Evolutionary conservation across 2,113 vertebrate species (phyloP), one percentile per base, ranked within the genome.

Genomic region (Colinus virginianus): DNA sequence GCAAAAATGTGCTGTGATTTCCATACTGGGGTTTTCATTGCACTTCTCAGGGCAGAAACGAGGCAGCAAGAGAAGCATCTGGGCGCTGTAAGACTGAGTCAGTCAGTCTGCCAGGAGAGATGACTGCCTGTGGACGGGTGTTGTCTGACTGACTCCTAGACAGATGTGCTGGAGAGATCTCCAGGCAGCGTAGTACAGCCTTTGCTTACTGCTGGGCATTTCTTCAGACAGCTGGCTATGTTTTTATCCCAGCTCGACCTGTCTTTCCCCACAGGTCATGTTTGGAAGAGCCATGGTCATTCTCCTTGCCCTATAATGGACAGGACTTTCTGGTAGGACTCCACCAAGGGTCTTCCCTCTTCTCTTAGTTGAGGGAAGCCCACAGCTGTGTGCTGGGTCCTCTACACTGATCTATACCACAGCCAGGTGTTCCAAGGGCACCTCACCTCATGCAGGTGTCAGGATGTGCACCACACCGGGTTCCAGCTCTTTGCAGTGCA

Each of bases 341-440:
- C 48, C 64, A 7, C 17, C 36, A 1, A 1, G 34, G 22, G 26
- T 53, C 8, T 12, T 8, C 4, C 4, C 5, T 11, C 20, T 75
- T 30, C 28, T 38, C 43, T 28, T 0, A 0, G 75, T 58, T 5
- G 61, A 62, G 36, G 21, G 55, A 40, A 63, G 36, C 36, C 16
- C 10, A 11, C 8, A 10, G 36, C 17, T 25, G 36, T 18, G 25
- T 40, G 61, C 36, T 40, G 61, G 25, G 25, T 17, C 36, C 26
- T 40, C 16, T 40, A 26, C 25, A 16, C 26, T 40, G 61, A 63
- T 10, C 25, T 18, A 25, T 25, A 59, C n/a, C n/a, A 14, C 56
- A 59, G 18, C 32, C 21, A 30, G 42, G 10, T 32, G 43, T 30
- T 66, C 30, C 43, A 13, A 67, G 30, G 21, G 42, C 30, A n/a